Conservation (phyloP, 2,797 vertebrate species). For the Halcyon badia region DNA sequence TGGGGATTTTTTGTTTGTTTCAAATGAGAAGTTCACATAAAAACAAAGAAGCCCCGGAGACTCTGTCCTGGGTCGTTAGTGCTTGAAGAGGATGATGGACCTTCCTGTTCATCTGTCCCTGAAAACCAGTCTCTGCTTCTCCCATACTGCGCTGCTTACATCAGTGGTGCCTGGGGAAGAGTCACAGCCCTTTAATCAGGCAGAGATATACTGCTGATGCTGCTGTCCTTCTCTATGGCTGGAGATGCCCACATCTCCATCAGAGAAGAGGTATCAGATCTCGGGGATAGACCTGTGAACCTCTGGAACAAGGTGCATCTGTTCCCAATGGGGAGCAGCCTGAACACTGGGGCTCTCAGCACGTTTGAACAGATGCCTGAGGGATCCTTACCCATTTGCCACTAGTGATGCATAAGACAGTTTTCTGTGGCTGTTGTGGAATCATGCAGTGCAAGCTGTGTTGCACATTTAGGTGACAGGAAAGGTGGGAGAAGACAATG, state of each 20-base stretch:
- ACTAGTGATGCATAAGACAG: neutral
- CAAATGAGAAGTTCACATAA: neutral
- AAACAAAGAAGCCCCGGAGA: neutral
- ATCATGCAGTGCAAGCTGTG: neutral
- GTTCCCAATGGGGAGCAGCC: neutral
- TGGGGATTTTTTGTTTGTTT: no score
- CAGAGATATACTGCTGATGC: neutral
- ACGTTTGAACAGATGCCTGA: neutral
- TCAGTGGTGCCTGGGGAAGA: neutral
- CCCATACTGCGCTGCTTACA: rapidly evolving
- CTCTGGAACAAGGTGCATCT: neutral
- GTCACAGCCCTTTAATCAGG: neutral
- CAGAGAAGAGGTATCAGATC: neutral
- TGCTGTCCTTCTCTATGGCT: neutral
- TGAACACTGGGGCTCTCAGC: neutral
- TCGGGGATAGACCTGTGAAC: neutral
- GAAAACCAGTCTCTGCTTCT: neutral
- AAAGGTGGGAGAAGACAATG: neutral
- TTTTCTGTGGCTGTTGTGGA: neutral
- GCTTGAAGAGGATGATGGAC: neutral
- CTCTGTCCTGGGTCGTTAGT: neutral
- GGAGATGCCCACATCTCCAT: neutral
- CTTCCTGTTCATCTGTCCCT: neutral
- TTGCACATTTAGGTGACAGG: neutral
- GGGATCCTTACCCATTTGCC: neutral